Evolutionary conservation across 2,113 vertebrate species (phyloP).

Genomic region (Megaleporinus macrocephalus): DNA sequence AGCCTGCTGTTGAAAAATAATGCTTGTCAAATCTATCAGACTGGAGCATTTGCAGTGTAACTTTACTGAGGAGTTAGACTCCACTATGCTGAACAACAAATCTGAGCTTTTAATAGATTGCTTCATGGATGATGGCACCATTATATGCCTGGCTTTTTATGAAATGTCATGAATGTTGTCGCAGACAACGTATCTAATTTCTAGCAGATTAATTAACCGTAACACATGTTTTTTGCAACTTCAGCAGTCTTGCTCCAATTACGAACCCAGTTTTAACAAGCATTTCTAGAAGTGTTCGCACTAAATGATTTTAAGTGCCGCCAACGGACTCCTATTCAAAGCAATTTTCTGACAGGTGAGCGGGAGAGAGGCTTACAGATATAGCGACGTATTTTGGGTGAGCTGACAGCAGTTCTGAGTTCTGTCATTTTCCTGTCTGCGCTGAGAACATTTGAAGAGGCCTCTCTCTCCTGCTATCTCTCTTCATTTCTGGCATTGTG

Average conservation of each 20-base stretch:
- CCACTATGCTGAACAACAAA: neutral
- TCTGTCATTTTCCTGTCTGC: constrained; percentile 16
- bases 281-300: neutral
- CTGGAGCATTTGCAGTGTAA: neutral
- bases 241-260: constrained; percentile 24
- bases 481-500: neutral
- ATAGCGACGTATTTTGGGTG: constrained; percentile 15
- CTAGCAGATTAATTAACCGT: neutral
- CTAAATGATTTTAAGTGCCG: constrained; percentile 28
- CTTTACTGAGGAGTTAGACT: neutral
- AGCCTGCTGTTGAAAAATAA: constrained; percentile 13
- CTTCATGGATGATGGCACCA: neutral
- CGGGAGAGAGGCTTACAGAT: neutral
- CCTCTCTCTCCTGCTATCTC: neutral
- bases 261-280: constrained; percentile 24
- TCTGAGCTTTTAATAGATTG: neutral
- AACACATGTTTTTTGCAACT: constrained; percentile 24
- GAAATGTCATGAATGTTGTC: neutral
- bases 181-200: neutral
- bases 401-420: neutral
- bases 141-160: neutral
- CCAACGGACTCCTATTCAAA: constrained; percentile 23
- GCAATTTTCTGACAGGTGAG: neutral
- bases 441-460: constrained; percentile 23
- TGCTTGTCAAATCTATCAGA: constrained; percentile 18